These are phyloP conservation scores for Darevskia nairensis DNA, from an alignment of 2,797 vertebrate species.

Conservation along the genomic window DNA sequence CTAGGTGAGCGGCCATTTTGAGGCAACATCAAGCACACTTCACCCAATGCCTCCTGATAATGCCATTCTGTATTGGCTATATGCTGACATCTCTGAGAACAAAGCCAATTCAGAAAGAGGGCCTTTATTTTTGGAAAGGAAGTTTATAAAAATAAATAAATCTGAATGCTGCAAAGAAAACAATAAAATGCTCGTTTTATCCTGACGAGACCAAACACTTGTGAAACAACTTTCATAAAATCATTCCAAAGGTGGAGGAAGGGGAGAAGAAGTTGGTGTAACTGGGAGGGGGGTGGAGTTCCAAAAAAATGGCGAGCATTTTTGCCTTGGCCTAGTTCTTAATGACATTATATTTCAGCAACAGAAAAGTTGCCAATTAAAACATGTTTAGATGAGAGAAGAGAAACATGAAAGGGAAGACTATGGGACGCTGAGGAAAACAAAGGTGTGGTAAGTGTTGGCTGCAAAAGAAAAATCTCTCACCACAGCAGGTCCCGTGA, in stretches of 20 bases:
- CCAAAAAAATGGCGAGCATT: neutral
- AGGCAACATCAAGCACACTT: neutral
- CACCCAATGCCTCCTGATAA: neutral
- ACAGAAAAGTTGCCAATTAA: conserved; percentile 31
- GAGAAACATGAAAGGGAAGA: conserved; percentile 44
- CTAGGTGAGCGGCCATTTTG: neutral
- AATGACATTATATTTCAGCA: conserved; percentile 41
- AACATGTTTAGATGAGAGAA: conserved; percentile 35
- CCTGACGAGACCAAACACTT: neutral
- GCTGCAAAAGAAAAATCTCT: neutral
- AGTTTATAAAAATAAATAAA: too few relatives aligned
- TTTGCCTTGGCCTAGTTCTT: conserved; percentile 12
- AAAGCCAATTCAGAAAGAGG: neutral
- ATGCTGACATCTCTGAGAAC: neutral
- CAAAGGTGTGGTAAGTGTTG: conserved; percentile 2
- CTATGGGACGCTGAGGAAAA: conserved; percentile 32
- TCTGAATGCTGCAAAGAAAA: too few relatives aligned
- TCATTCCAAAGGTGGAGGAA: too few relatives aligned
- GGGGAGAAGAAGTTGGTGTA: neutral
- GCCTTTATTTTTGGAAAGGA: too few relatives aligned
- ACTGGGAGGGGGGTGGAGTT: neutral
- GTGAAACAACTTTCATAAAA: neutral
- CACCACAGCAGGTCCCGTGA: neutral
- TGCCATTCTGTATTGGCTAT: neutral
- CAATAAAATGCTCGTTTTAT: neutral